These are phyloP conservation scores for Aradus depressus DNA, from an alignment of 2,888 invertebrate species.

Conservation along the genomic window DNA sequence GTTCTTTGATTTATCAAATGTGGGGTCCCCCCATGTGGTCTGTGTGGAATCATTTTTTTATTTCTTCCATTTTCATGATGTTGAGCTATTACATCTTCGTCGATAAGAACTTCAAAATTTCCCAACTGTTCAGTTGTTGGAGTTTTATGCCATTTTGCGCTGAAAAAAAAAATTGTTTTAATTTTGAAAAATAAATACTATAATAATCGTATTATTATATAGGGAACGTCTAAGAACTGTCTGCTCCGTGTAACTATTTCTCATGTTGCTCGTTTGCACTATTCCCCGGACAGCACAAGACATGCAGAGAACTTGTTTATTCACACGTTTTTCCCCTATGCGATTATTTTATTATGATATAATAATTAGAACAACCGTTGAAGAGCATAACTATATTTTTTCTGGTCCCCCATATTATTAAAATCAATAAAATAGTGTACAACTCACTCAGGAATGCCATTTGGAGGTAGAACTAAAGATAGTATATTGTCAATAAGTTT, in stretches of 20 bases:
- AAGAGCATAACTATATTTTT: not conserved
- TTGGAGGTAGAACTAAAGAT: slow-evolving; percentile 77
- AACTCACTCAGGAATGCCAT: slow-evolving; percentile 72
- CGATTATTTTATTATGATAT: too few relatives aligned
- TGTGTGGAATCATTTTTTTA: slow-evolving; percentile 15
- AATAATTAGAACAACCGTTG: slow-evolving; percentile 1
- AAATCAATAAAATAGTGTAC: not conserved
- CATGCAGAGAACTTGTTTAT: too few relatives aligned
- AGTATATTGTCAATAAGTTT: slow-evolving; percentile 88
- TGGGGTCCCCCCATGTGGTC: too few relatives aligned
- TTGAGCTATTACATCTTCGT: slow-evolving; percentile 53
- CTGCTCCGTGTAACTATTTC: too few relatives aligned
- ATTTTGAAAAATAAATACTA: slow-evolving; percentile 6
- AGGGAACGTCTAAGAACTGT: too few relatives aligned
- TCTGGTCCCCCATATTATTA: not conserved
- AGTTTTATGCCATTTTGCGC: slow-evolving; percentile 75
- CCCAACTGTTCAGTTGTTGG: slow-evolving; percentile 62
- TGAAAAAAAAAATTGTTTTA: slow-evolving; percentile 33
- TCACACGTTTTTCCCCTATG: too few relatives aligned
- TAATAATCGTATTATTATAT: too few relatives aligned
- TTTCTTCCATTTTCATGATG: slow-evolving; percentile 22
- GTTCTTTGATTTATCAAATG: too few relatives aligned
- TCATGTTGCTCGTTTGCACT: too few relatives aligned
- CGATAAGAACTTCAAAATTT: slow-evolving; percentile 72
- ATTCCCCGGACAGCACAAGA: too few relatives aligned